Evolutionary conservation across 1,140 invertebrate species (phyloP).

Genomic region (Drosophila repleta): DNA sequence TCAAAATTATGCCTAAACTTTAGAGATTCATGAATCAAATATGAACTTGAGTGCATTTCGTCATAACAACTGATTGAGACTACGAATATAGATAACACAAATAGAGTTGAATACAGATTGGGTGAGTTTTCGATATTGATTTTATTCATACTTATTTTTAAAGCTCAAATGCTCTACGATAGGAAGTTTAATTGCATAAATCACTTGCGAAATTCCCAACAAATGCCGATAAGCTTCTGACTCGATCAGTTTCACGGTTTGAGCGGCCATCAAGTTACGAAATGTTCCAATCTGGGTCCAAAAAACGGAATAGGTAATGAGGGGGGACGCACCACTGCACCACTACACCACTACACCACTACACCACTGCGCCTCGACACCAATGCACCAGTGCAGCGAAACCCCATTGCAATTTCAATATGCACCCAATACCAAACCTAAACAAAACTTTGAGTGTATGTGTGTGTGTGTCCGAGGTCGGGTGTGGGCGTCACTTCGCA

Average conservation of each 20-base stretch:
- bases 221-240: conserved; percentile 24
- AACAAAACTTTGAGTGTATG: conserved; percentile 67
- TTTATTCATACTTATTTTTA: not conserved
- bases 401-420: conserved; percentile 34
- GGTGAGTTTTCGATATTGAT: not conserved
- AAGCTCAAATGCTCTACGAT: not conserved
- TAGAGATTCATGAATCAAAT: too few relatives aligned
- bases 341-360: too few relatives aligned
- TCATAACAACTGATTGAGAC: too few relatives aligned
- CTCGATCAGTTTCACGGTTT: conserved; percentile 32
- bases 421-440: conserved; percentile 29
- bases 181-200: conserved; percentile 21
- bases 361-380: too few relatives aligned
- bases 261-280: conserved; percentile 13
- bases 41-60: too few relatives aligned
- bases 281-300: conserved; percentile 29
- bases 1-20: too few relatives aligned
- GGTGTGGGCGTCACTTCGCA: not conserved
- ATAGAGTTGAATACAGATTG: not conserved
- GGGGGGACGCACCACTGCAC: not conserved
- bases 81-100: not conserved
- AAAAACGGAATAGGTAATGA: conserved; percentile 45
- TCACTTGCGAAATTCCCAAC: conserved; percentile 28
- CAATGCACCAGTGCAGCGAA: not conserved
- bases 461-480: conserved; percentile 40